Evolutionary conservation across 2,888 invertebrate genomes (phyloP), one percentile per base, ranked within the genome.

Genomic region (Globia sparganii): DNA sequence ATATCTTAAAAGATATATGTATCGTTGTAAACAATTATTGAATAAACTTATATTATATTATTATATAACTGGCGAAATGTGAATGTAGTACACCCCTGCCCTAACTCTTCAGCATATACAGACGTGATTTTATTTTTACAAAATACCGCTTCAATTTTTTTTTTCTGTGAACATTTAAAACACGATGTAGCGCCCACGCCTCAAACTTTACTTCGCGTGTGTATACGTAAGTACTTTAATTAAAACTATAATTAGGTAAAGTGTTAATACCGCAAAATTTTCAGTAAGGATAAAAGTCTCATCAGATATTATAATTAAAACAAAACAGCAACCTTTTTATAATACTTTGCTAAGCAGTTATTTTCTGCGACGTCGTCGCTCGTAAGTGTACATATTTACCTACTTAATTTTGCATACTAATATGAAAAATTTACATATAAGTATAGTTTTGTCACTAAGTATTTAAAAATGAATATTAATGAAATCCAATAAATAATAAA

Each of bases 261-360:
- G 72, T 72, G 69, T 70, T 72, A 62, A 69, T 64, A 56, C 25
- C 21, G 58, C 43, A 34, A 72, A 80, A 73, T 75, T 46, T 40
- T 68, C 72, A 40, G 37, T 37, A 58, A 13, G 28, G 18, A 71
- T 61, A 68, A 67, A 75, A 69, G 53, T 70, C 58, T 75, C 59
- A 61, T 80, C 64, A 37, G 31, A 65, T 53, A 70, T 70, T 72
- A 56, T 75, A 84, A 84, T 84, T 77, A 75, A 84, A 80, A 84
- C 40, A 34, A 69, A 58, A 70, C 49, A 58, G 40, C 28, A 64
- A 61, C 72, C 66, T 70, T 75, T 84, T 76, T 59, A 62, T 64
- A 74, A 65, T 66, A 66, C 28, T 72, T 72, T 43, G 34, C 25
- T 40, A 49, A 71, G 68, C 72, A 72, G 15, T 70, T 61, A 66